Evolutionary conservation across 2,113 vertebrate species (phyloP).

Genomic region (Nicator chloris): DNA sequence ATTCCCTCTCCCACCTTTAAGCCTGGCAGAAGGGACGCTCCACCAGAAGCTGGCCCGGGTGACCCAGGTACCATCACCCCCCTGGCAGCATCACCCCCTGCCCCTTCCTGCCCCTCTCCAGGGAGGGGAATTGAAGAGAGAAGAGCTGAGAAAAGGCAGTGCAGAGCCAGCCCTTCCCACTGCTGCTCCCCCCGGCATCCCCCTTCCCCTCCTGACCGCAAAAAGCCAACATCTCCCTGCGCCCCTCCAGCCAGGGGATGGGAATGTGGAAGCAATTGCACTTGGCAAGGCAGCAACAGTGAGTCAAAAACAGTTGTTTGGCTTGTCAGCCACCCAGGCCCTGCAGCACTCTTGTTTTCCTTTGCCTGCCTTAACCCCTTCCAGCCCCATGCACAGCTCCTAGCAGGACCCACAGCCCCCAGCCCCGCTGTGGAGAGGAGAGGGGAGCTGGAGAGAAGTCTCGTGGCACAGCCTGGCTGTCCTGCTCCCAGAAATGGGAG

Average conservation of each 20-base stretch:
- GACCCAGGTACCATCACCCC: background rate
- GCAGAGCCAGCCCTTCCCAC: background rate
- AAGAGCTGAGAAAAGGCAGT: background rate
- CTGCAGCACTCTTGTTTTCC: slow-evolving; percentile 56
- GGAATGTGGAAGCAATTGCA: slow-evolving; percentile 63
- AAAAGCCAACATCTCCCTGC: slow-evolving; percentile 13
- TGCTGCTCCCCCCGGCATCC: slow-evolving; percentile 4
- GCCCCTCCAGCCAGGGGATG: slow-evolving; percentile 47
- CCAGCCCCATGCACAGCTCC: background rate
- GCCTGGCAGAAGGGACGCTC: background rate
- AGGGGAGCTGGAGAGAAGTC: no score
- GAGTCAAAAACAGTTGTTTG: slow-evolving; percentile 70
- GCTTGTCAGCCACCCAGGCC: slow-evolving; percentile 60
- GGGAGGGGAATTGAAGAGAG: background rate
- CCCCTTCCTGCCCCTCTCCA: background rate
- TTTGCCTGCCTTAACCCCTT: slow-evolving; percentile 34
- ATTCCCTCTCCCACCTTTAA: background rate
- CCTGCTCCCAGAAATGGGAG: background rate
- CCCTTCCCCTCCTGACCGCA: slow-evolving; percentile 28
- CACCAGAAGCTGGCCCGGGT: background rate
- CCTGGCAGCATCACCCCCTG: background rate
- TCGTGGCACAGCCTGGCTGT: accelerated
- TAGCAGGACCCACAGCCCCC: background rate
- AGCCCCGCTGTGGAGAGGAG: accelerated
- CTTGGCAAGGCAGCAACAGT: slow-evolving; percentile 60